Percentiles rank a stretch among this genome's conserved stretches.
phyloP scores from a whole-genome alignment of 2,888 invertebrate species.

The Lymantria monacha region DNA sequence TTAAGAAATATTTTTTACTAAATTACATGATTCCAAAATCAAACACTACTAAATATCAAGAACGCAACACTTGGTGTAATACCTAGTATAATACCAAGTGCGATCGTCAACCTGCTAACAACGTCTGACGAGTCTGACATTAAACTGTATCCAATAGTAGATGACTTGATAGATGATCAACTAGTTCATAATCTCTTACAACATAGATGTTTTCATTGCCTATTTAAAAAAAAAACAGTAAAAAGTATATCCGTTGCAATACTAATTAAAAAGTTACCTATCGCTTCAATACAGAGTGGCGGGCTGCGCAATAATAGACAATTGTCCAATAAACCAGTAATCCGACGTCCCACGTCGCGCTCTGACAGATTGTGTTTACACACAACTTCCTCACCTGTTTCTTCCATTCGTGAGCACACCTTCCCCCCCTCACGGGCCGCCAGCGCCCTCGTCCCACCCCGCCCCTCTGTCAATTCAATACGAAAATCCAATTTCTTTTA shows the following conservation, averaged over 20 bases:
- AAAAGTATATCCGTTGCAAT: neutral
- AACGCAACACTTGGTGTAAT: too few relatives aligned
- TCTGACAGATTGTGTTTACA: slow-evolving; percentile 59
- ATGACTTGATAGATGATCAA: too few relatives aligned
- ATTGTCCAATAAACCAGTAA: slow-evolving; percentile 36
- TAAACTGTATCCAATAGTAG: too few relatives aligned
- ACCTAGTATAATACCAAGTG: too few relatives aligned
- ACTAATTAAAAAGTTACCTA: neutral
- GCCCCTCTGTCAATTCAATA: slow-evolving; percentile 64
- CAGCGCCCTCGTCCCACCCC: slow-evolving; percentile 15
- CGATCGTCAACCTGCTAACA: too few relatives aligned
- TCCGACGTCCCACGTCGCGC: slow-evolving; percentile 18
- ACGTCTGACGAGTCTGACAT: too few relatives aligned
- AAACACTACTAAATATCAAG: too few relatives aligned
- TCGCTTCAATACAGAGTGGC: neutral
- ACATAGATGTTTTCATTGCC: too few relatives aligned
- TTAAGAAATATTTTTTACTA: too few relatives aligned
- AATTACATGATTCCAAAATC: too few relatives aligned
- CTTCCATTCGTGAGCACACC: slow-evolving; percentile 28
- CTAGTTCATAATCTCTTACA: too few relatives aligned
- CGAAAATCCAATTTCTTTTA: slow-evolving; percentile 74
- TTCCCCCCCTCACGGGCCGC: slow-evolving; percentile 29
- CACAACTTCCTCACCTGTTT: slow-evolving; percentile 53
- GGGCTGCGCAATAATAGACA: slow-evolving; percentile 25
- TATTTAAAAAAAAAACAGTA: too few relatives aligned